Evolutionary conservation across 1,140 invertebrate genomes (phyloP), one percentile per base, ranked within the genome.

Genomic region (Samia ricini): DNA sequence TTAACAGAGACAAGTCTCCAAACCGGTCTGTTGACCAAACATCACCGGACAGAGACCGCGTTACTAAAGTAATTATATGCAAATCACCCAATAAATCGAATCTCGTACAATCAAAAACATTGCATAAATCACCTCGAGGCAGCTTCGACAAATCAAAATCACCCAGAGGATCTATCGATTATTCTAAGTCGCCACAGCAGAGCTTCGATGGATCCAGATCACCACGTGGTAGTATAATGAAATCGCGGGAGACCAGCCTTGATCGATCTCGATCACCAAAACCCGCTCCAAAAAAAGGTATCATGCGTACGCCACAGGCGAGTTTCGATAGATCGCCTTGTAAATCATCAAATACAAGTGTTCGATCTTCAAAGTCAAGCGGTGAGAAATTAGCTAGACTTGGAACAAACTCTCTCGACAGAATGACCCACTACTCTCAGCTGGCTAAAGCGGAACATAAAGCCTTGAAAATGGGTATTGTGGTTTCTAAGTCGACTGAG

Each of bases 41-140:
- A 10, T 88, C 83, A 42, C 88, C 82, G 10, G 82, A 86, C 36
- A 77, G 82, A 52, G 89, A 91, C 56, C 81, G 87, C 52, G 88
- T 91, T 8, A 90, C 88, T 1, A 91, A 90, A 75, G 90, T 91
- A 4, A 91, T 91, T n/a, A 82, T 91, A 56, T 91, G 88, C 64
- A 91, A 91, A 70, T 91, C 90, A n/a, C 90, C 89, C 0, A 91
- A 86, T 49, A 91, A 91, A 66, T 90, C 88, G 0, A 91, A 86
- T 61, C 70, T 90, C 12, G 90, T 90, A 69, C 82, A 85, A 60
- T 77, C 69, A 10, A 89, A 90, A 71, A 77, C 80, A 4, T 71
- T 84, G 24, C 81, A 88, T 61, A 76, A 86, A 42, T 91, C 88
- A 18, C 90, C 90, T 3, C 79, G 82, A 64, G 83, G 86, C n/a